A percentile compares a stretch with the other conserved stretches of the same genome.
phyloP scores from a whole-genome alignment of 2,113 vertebrate genomes.

The Cygnus buccinator region DNA sequence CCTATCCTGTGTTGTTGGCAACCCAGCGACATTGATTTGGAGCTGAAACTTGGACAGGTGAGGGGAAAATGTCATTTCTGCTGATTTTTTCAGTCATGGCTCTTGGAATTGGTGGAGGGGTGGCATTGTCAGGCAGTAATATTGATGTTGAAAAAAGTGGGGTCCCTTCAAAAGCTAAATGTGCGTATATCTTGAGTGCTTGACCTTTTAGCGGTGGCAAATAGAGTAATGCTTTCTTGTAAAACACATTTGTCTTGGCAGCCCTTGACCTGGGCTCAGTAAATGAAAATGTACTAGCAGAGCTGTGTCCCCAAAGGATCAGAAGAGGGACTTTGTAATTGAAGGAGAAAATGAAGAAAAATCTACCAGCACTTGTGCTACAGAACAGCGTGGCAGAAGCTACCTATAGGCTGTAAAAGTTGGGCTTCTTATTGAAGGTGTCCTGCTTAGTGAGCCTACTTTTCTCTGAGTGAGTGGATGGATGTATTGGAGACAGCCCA shows the following conservation, averaged over 20 bases:
- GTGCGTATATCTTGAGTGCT: not conserved
- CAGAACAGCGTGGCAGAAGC: not conserved
- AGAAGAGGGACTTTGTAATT: not conserved
- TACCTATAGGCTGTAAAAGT: not conserved
- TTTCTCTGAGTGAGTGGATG: fast-evolving
- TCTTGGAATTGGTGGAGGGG: not conserved
- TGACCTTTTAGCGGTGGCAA: constrained; percentile 9
- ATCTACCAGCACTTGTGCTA: not conserved
- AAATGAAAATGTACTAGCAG: not conserved
- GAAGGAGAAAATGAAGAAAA: constrained; percentile 27
- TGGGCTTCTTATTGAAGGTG: not conserved
- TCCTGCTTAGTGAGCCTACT: not conserved
- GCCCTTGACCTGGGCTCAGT: constrained; percentile 14
- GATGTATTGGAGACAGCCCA: not conserved
- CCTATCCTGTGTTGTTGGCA: not conserved
- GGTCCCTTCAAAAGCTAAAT: not conserved
- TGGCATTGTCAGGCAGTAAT: not conserved
- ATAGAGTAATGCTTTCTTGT: not conserved
- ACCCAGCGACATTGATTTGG: not conserved
- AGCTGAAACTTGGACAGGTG: not conserved
- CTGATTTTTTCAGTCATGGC: not conserved
- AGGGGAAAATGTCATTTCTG: not conserved
- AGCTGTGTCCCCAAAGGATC: not conserved
- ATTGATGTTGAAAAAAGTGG: not conserved
- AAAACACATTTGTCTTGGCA: not conserved